phyloP scores from a whole-genome alignment of 2,797 vertebrate genomes.

The Onychomys leucogaster region DNA sequence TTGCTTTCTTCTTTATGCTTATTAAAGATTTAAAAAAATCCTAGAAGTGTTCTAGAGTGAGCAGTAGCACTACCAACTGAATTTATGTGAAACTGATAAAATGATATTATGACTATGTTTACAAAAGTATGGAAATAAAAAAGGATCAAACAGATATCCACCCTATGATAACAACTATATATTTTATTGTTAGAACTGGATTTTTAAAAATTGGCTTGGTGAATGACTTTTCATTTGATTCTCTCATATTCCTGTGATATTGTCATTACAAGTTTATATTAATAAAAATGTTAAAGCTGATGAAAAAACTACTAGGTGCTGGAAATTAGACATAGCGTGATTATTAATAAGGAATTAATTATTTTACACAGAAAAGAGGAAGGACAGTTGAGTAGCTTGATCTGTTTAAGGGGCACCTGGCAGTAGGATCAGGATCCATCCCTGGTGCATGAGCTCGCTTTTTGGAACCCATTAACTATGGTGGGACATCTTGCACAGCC shows the following conservation, averaged over 20 bases:
- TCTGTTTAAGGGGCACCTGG: too few species aligned
- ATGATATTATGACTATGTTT: neutral
- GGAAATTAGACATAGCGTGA: neutral
- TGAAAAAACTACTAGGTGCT: neutral
- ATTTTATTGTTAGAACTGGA: neutral
- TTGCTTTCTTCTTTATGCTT: slow-evolving; percentile 49
- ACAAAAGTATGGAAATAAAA: slow-evolving; percentile 57
- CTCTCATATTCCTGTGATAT: neutral
- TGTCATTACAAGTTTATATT: neutral
- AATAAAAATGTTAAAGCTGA: neutral
- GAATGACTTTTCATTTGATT: neutral
- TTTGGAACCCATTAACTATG: too few species aligned
- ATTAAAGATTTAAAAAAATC: neutral
- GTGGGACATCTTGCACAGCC: too few species aligned
- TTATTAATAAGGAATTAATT: neutral
- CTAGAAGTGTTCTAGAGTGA: slow-evolving; percentile 25
- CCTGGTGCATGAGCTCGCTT: too few species aligned
- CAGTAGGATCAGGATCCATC: too few species aligned
- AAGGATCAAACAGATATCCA: neutral
- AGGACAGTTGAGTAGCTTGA: too few species aligned
- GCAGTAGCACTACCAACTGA: neutral
- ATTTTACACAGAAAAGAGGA: neutral
- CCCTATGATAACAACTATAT: neutral
- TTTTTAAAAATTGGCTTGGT: neutral
- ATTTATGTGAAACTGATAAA: neutral